phyloP scores from a whole-genome alignment of 1,140 invertebrate genomes.

The Cotesia glomerata region DNA sequence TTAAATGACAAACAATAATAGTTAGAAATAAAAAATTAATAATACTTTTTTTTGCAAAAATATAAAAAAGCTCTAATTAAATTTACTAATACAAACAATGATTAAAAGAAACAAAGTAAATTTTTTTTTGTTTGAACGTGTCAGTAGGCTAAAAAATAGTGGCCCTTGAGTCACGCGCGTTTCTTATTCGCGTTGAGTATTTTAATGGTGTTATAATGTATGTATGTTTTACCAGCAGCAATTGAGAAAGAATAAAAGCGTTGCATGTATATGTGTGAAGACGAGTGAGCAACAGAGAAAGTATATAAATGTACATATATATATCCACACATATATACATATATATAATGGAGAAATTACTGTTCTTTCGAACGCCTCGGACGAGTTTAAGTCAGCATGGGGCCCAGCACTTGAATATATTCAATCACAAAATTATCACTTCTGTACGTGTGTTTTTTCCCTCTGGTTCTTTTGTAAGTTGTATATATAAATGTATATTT shows the following conservation, averaged over 20 bases:
- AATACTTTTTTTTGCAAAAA: no score
- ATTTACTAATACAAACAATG: no score
- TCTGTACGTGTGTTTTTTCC: slow-evolving; percentile 49
- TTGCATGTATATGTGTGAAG: background rate
- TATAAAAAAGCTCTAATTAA: no score
- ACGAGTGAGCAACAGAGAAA: background rate
- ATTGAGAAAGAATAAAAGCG: slow-evolving; percentile 21
- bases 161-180: background rate
- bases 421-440: slow-evolving; percentile 64
- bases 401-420: slow-evolving; percentile 55
- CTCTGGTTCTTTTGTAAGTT: slow-evolving; percentile 3
- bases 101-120: no score
- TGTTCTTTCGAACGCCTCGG: slow-evolving; percentile 43
- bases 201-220: slow-evolving; percentile 62
- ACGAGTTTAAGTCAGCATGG: slow-evolving; percentile 57
- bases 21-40: no score
- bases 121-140: no score
- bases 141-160: background rate
- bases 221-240: slow-evolving; percentile 56
- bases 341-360: slow-evolving; percentile 8
- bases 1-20: no score
- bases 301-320: background rate
- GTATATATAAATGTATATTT: slow-evolving; percentile 6
- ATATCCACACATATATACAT: no score
- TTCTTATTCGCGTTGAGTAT: slow-evolving; percentile 37